Base-by-base conservation (phyloP, 2,888 invertebrate species). In the Creontiades dilutus region DNA sequence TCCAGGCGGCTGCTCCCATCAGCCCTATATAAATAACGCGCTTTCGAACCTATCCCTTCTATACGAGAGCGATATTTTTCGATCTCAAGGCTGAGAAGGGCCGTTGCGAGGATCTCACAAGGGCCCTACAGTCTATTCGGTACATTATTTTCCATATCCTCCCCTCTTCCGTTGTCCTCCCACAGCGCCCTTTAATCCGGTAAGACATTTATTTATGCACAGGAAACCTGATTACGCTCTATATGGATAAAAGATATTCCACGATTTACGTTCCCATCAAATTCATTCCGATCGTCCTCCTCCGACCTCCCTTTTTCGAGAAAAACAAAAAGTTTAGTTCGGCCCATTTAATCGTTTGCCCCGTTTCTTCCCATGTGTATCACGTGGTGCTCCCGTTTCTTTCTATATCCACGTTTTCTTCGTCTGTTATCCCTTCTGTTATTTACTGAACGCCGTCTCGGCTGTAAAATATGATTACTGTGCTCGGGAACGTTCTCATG, bases 261-360 rank as follows among this genome's bases (percentile, higher is more conserved):
- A 23, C 47, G 76, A 86, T 86, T 86, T 86, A 86, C 86, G 86
- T 75, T 68, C 52, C 47, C 19, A 14, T 86, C 55, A 47, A 86
- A 86, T 86, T 76, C 86, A 28, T 48, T 86, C 68, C 46, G 86
- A 86, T 76, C 57, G 14, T 27, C 16, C 19, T 28, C 28, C 55
- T 46, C 47, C 37, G 13, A 14, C 46, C 48, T 28, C 37, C 16
- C 37, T 37, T 19, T 82, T 27, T 27, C 0, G 16, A 37, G 61
- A 76, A 86, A 86, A 86, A 86, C 86, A 86, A 75, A 86, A 86
- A 68, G 46, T 86, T 75, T 68, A 86, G 75, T 75, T 55, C 86
- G 76, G 48, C 75, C 86, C 86, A 86, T 86, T 86, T 76, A 86
- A 86, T 48, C 75, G 86, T 27, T 86, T 47, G 47, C 75, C 28